Percentiles rank a stretch among this genome's conserved stretches.
phyloP scores from a whole-genome alignment of 2,113 vertebrate genomes.

The Meles meles region DNA sequence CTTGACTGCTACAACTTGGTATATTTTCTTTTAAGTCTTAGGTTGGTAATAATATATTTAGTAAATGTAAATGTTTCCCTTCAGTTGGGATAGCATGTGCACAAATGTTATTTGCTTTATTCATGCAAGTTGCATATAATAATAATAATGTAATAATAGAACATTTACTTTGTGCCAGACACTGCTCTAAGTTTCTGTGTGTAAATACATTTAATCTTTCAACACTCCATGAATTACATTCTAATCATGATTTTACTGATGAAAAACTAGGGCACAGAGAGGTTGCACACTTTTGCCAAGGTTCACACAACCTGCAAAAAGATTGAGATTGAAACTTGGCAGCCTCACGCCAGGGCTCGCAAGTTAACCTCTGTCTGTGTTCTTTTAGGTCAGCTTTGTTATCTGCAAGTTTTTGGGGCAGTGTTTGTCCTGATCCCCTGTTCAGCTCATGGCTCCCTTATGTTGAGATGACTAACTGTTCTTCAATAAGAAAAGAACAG shows the following conservation, averaged over 20 bases:
- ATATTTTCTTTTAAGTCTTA: not conserved
- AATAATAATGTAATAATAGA: not conserved
- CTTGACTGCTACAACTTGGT: not conserved
- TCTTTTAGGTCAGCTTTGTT: not conserved
- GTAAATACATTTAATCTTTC: not conserved
- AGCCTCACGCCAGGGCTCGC: not conserved
- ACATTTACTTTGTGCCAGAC: not conserved
- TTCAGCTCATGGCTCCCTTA: not conserved
- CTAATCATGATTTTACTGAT: not conserved
- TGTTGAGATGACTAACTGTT: not conserved
- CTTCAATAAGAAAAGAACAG: not conserved
- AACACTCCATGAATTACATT: not conserved
- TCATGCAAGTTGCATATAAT: not conserved
- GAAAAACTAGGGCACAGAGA: not conserved
- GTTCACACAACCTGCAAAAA: not conserved
- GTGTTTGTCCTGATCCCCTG: not conserved
- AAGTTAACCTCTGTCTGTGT: not conserved
- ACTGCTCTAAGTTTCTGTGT: not conserved
- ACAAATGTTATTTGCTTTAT: not conserved
- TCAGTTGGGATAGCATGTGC: not conserved
- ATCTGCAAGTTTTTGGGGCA: not conserved
- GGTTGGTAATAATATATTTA: not conserved
- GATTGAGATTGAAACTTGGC: not conserved
- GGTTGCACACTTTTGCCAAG: not conserved
- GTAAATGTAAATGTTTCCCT: not conserved